Base-by-base conservation (phyloP, 2,888 invertebrate genomes). In the Mythimna lalbum region DNA sequence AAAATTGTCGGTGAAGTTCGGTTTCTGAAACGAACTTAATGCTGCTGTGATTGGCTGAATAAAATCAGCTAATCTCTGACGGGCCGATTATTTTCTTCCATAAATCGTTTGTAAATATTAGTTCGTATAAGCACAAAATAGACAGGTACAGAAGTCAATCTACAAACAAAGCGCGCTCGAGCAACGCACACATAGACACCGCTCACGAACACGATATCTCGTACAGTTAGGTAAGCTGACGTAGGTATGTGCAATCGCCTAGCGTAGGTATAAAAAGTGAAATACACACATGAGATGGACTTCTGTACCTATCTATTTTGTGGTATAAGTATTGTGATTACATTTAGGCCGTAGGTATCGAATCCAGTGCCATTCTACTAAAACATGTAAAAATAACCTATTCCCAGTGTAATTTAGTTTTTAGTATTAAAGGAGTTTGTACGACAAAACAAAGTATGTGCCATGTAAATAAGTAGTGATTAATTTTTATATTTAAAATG, bases 391-490 rank as follows among this genome's bases (percentile, higher is more conserved):
- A 87, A 84, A 84, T 85, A 81, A 81, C 72, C 77, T 69, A 64
- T 36, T 52, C 75, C 79, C 75, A 80, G 69, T 82, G 31, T 78
- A 69, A 76, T 84, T 71, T 72, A 76, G 69, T 77, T 59, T 65
- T 61, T 72, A 78, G 66, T 76, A 27, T 74, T 60, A 74, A 76
- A 80, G 78, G 76, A 82, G 78, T 79, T 83, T 83, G 80, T 85
- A 81, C 73, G 78, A 88, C 88, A 92, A 93, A 92, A 89, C 90
- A 90, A 90, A 90, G 86, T 84, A 90, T 89, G 95, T 95, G 95
- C 95, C 95, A 95, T 95, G 93, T 94, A 93, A 89, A 93, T 93
- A 93, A 91, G 87, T 90, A 88, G 84, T 1, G 5, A 27, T 6
- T 73, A 73, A 21, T 27, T 71, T 78, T 73, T 82, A 64, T 75